These are phyloP conservation scores for Acleris holmiana DNA, from an alignment of 2,888 invertebrate genomes.

Conservation along the genomic window DNA sequence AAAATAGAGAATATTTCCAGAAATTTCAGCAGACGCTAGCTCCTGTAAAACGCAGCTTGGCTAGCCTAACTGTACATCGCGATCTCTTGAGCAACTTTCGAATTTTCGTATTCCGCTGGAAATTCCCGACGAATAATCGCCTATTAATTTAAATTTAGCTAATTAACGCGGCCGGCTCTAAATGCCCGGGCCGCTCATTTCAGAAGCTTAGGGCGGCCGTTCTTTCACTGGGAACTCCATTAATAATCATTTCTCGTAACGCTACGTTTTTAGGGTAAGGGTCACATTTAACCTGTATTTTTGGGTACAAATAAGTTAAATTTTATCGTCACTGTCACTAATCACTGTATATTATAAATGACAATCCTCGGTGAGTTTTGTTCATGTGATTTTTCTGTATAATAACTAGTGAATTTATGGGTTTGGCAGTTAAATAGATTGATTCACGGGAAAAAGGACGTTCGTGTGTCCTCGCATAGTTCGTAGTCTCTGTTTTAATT, in stretches of 20 bases:
- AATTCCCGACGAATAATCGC: conserved; percentile 63
- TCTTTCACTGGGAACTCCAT: conserved; percentile 61
- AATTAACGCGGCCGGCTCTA: conserved; percentile 68
- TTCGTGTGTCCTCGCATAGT: no score
- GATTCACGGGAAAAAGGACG: no score
- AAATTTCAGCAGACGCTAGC: no score
- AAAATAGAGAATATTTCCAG: no score
- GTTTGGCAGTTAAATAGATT: no score
- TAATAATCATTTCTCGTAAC: conserved; percentile 61
- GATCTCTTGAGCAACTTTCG: neutral
- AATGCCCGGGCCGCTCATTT: conserved; percentile 64
- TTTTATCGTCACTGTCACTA: neutral
- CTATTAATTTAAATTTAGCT: conserved; percentile 80
- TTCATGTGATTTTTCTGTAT: no score
- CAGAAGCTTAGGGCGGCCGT: conserved; percentile 63
- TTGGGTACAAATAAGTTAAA: neutral
- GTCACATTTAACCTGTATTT: neutral
- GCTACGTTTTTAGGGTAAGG: conserved; percentile 7
- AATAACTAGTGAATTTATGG: no score
- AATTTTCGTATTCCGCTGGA: conserved; percentile 51
- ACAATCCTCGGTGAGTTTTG: no score
- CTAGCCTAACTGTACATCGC: neutral
- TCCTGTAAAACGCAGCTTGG: no score
- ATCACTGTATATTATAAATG: no score
- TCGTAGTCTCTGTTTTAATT: no score